These are phyloP conservation scores for Ichneumoninae sp. DNA, from an alignment of 2,888 invertebrate species.

Conservation along the genomic window DNA sequence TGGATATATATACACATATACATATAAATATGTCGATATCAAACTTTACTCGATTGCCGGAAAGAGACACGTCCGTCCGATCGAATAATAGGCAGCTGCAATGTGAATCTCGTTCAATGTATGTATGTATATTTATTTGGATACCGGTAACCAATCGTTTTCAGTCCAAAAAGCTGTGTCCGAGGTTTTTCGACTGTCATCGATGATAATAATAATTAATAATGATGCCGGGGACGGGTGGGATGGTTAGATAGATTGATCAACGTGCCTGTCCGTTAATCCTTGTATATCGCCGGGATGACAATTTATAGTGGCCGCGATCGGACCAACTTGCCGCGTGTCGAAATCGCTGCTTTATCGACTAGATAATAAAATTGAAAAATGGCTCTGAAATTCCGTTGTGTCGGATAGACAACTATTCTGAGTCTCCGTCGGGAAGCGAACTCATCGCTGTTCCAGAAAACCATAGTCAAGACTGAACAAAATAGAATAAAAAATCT, in stretches of 20 bases:
- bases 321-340: slow-evolving; percentile 10
- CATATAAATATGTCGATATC: slow-evolving; percentile 63
- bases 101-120: slow-evolving; percentile 6
- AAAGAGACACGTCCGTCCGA: slow-evolving; percentile 49
- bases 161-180: neutral
- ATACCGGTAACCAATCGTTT: neutral
- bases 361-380: neutral
- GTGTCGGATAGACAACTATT: neutral
- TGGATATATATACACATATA: neutral
- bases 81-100: slow-evolving; percentile 22
- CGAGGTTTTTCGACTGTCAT: slow-evolving; percentile 31
- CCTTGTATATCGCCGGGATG: slow-evolving; percentile 52
- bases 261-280: slow-evolving; percentile 40
- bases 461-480: neutral
- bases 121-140: slow-evolving; percentile 20
- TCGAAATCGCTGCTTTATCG: slow-evolving; percentile 7
- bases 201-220: slow-evolving; percentile 53
- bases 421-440: too few species aligned
- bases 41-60: slow-evolving; percentile 65
- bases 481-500: neutral
- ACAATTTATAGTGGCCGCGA: slow-evolving; percentile 51
- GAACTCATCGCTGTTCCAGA: too few species aligned
- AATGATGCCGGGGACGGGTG: slow-evolving; percentile 14
- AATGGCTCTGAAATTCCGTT: neutral
- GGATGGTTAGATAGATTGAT: slow-evolving; percentile 47